Base-by-base conservation (phyloP, 2,888 invertebrate species). In the Tetrapedia diversipes region DNA sequence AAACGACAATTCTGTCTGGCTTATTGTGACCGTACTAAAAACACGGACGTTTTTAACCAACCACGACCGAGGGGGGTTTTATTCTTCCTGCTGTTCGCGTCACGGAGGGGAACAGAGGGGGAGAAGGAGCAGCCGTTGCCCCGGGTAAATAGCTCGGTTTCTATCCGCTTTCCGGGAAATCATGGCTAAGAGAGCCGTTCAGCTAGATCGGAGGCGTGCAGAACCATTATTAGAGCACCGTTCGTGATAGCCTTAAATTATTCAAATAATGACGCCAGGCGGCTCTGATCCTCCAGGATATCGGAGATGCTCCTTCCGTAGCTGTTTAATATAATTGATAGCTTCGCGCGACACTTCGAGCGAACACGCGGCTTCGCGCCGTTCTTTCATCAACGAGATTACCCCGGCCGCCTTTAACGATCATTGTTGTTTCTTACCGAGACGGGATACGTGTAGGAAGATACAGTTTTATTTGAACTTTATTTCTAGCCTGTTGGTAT, bases 101-200 rank as follows among this genome's bases (percentile, higher is more conserved):
- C 16, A n/a, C n/a, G n/a, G n/a, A n/a, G n/a, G n/a, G n/a, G n/a
- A 3, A 7, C 24, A 22, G 45, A 7, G 24, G 1, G n/a, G 39
- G 29, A 64, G 54, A 56, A 49, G 32, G 66, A 60, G 56, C 27
- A 63, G 16, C 19, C 60, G 27, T 29, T 24, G 37, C 22, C 22
- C 4, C n/a, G 10, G 39, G 43, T 32, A 76, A 80, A 79, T 51
- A 56, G 63, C 61, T 63, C 61, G 32, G 34, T 69, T 77, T 78
- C 69, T 63, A 61, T 74, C 60, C 69, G 56, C 54, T 64, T 57
- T 68, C 75, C 77, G 60, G 76, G 67, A 73, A 65, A 67, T 49
- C 37, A 27, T n/a, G 14, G 6, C 43, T 3, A 16, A 19, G n/a
- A 3, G 27, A 8, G 49, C 57, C 37, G 34, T 32, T 68, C 41